A percentile compares a stretch with the other conserved stretches of the same genome.
phyloP scores from a whole-genome alignment of 2,113 vertebrate species.

The Leiothrix lutea region DNA sequence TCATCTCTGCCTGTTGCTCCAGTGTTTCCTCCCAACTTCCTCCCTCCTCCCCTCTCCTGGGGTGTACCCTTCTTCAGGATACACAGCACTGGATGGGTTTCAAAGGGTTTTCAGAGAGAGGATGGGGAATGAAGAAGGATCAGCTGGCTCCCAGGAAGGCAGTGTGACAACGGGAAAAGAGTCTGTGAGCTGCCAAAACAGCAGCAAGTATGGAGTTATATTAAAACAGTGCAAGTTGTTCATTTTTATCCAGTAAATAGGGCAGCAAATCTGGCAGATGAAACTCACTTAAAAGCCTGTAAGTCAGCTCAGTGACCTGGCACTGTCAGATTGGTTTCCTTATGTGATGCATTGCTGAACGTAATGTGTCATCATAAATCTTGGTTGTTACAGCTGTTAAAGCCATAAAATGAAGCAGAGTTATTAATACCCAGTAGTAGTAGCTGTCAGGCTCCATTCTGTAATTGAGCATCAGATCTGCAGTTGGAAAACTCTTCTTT shows the following conservation, averaged over 20 bases:
- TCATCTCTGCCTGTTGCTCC: background rate
- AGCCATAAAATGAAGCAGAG: slow-evolving; percentile 7
- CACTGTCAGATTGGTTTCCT: slow-evolving; percentile 25
- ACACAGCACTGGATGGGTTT: background rate
- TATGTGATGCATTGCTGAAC: background rate
- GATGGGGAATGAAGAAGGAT: background rate
- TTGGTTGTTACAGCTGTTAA: slow-evolving; percentile 26
- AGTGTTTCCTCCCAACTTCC: background rate
- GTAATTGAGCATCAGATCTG: slow-evolving; percentile 24
- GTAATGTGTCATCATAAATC: slow-evolving; percentile 20
- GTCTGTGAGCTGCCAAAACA: background rate
- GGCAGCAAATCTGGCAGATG: slow-evolving; percentile 45
- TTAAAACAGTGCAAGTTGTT: background rate
- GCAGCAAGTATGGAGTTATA: background rate
- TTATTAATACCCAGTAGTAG: background rate
- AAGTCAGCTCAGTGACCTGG: slow-evolving; percentile 42
- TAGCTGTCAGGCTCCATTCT: slow-evolving; percentile 14
- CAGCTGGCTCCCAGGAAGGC: background rate
- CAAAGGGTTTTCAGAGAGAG: background rate
- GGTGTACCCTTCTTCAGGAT: background rate
- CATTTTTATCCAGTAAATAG: slow-evolving; percentile 28
- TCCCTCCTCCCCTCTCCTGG: background rate
- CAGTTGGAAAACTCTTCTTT: background rate
- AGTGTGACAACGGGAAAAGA: background rate
- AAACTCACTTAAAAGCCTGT: background rate